A percentile compares a stretch with the other conserved stretches of the same genome.
Conservation (phyloP, 2,113 vertebrate genomes). For the Paracanthobrama guichenoti region DNA sequence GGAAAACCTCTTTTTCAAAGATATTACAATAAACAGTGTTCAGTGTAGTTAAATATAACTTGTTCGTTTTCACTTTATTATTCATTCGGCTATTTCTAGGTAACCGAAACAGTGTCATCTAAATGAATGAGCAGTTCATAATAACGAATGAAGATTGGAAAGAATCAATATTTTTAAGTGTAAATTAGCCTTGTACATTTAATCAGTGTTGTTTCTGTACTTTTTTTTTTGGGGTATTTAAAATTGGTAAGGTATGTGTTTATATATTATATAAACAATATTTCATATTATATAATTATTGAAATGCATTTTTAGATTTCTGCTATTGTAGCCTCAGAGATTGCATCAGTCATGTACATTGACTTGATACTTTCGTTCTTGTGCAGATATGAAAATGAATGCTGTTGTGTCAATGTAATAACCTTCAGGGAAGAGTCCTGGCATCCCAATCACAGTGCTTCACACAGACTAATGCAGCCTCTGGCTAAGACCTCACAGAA, state of each 20-base stretch:
- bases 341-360: not conserved
- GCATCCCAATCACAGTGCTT: not conserved
- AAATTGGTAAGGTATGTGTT: too few relatives aligned
- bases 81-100: not conserved
- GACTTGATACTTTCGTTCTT: slow-evolving; percentile 4
- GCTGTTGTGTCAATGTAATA: not conserved
- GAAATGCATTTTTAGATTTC: not conserved
- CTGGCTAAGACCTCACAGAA: not conserved
- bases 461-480: not conserved
- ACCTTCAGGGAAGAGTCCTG: not conserved
- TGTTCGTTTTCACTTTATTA: not conserved
- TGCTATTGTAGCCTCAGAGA: not conserved
- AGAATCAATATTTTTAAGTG: too few relatives aligned
- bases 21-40: not conserved
- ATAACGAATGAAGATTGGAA: too few relatives aligned
- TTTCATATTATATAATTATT: too few relatives aligned
- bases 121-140: too few relatives aligned
- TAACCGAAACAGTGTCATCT: too few relatives aligned
- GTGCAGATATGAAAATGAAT: not conserved
- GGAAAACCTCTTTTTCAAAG: not conserved
- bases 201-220: too few relatives aligned
- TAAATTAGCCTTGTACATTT: too few relatives aligned
- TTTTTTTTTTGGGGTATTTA: too few relatives aligned
- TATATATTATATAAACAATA: too few relatives aligned
- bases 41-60: not conserved